Conservation (phyloP, 2,113 vertebrate species). For the Uria aalge region DNA sequence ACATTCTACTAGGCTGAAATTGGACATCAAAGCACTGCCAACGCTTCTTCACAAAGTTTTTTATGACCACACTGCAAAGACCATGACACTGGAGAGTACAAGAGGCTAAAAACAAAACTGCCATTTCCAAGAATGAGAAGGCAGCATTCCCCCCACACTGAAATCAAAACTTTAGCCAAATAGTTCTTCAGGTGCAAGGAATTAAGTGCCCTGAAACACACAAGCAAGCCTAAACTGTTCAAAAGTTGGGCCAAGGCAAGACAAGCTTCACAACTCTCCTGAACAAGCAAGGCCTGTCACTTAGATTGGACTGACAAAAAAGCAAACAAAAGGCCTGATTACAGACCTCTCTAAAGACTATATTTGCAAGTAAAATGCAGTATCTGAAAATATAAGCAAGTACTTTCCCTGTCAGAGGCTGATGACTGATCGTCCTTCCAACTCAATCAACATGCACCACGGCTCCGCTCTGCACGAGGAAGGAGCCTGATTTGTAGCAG, state of each 20-base stretch:
- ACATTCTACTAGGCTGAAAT: background rate
- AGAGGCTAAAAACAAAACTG: background rate
- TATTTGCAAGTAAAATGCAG: conserved; percentile 65
- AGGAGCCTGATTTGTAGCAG: background rate
- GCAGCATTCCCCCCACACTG: background rate
- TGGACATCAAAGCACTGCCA: background rate
- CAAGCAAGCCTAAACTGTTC: background rate
- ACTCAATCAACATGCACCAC: conserved; percentile 36
- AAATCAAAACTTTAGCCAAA: background rate
- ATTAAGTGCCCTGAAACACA: background rate
- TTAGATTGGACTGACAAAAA: conserved; percentile 35
- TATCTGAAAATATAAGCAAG: conserved; percentile 48
- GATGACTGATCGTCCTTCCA: conserved; percentile 34
- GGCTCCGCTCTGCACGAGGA: background rate
- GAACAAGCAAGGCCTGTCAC: conserved; percentile 10
- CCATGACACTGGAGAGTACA: background rate
- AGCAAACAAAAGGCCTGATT: conserved; percentile 61
- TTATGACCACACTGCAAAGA: background rate
- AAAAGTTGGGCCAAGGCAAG: conserved; percentile 17
- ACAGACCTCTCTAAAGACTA: conserved; percentile 16
- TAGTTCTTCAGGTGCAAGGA: background rate
- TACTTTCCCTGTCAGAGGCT: conserved; percentile 18
- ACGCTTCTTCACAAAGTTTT: background rate
- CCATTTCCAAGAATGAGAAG: background rate
- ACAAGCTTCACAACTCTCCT: conserved; percentile 13